Conservation (phyloP, 2,888 invertebrate genomes). For the Chouioia cunea region DNA sequence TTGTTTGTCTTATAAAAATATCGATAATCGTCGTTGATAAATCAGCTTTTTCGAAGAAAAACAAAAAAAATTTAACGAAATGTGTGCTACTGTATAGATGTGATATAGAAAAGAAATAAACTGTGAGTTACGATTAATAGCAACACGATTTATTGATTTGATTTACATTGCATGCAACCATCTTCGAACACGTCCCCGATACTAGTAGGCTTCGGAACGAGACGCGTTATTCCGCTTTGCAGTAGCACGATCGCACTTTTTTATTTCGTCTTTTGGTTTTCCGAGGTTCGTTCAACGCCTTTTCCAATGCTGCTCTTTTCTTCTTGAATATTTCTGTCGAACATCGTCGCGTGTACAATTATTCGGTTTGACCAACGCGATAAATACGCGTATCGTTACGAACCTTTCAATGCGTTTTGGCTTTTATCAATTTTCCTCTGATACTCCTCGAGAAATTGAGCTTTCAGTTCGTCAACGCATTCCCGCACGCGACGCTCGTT, state of each 20-base stretch:
- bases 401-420: conserved; percentile 26
- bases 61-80: neutral
- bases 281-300: neutral
- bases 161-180: too few relatives aligned
- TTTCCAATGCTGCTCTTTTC: too few relatives aligned
- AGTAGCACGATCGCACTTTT: neutral
- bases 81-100: conserved; percentile 9
- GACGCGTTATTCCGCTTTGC: conserved; percentile 2
- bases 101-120: conserved; percentile 8
- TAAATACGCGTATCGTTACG: neutral
- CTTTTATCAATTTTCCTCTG: conserved; percentile 5
- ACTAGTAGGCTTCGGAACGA: too few relatives aligned
- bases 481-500: conserved; percentile 8
- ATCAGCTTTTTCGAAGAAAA: neutral
- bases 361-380: too few relatives aligned
- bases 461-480: conserved; percentile 29
- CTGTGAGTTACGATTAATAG: neutral
- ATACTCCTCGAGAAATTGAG: conserved; percentile 14
- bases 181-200: too few relatives aligned
- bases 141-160: neutral
- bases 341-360: too few relatives aligned
- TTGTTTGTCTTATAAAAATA: conserved; percentile 20
- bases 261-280: neutral
- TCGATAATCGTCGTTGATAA: conserved; percentile 20
- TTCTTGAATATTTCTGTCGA: too few relatives aligned